Conservation (phyloP, 2,113 vertebrate genomes). For the Nycticorax nycticorax region DNA sequence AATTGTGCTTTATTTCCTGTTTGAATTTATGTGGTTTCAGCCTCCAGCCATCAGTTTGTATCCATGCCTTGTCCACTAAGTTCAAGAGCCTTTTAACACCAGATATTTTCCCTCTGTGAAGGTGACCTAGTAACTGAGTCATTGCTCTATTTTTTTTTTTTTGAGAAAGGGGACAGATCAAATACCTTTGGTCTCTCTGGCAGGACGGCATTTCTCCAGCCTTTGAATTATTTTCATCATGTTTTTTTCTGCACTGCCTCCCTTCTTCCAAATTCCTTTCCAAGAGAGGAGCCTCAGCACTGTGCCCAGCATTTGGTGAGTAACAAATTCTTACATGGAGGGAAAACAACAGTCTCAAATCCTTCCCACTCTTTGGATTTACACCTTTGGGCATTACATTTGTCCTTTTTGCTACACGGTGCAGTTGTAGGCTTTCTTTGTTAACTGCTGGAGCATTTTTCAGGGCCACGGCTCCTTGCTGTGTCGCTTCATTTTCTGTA, state of each 20-base stretch:
- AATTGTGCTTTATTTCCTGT: not conserved
- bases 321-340: not conserved
- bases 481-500: not conserved
- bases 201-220: not conserved
- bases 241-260: not conserved
- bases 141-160: not conserved
- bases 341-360: not conserved
- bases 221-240: not conserved
- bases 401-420: not conserved
- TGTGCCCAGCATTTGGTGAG: not conserved
- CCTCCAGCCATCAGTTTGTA: not conserved
- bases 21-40: not conserved
- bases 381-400: not conserved
- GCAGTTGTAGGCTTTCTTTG: not conserved
- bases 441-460: not conserved
- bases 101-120: not conserved
- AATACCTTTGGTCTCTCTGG: not conserved
- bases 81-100: not conserved
- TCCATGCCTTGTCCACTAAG: not conserved
- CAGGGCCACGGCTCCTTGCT: not conserved
- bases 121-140: not conserved
- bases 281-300: accelerated
- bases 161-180: not conserved
- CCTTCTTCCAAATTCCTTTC: not conserved
- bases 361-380: not conserved